These are phyloP conservation scores for Ameiurus melas DNA, from an alignment of 2,113 vertebrate species.

Conservation along the genomic window DNA sequence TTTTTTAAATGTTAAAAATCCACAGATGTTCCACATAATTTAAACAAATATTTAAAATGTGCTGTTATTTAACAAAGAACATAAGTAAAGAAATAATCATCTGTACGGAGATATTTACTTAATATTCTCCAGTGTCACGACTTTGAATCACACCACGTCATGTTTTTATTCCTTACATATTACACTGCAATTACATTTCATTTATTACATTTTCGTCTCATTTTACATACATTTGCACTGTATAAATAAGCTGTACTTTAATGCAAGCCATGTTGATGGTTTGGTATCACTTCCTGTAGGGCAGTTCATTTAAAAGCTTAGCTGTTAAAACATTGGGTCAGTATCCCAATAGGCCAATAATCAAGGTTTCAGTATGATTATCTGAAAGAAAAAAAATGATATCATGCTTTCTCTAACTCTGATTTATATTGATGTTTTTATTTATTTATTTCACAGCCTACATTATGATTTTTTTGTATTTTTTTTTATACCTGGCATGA, in stretches of 20 bases:
- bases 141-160: neutral
- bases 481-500: neutral
- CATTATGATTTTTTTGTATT: neutral
- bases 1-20: neutral
- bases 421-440: neutral
- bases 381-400: neutral
- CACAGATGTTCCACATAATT: neutral
- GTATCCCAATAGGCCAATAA: neutral
- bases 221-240: neutral
- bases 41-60: neutral
- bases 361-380: neutral
- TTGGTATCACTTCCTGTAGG: neutral
- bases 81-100: neutral
- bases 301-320: neutral
- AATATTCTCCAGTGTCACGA: neutral
- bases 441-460: slow-evolving; percentile 2
- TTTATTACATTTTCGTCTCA: neutral
- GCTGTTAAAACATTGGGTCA: neutral
- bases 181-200: neutral
- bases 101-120: too few relatives aligned
- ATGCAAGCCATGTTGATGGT: neutral
- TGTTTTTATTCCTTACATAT: neutral
- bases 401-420: neutral
- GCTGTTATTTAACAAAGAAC: neutral
- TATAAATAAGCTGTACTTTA: neutral